Percentiles rank a stretch among this genome's conserved stretches.
These are phyloP conservation scores for Desoria tigrina DNA, from an alignment of 2,888 invertebrate species.

Conservation along the genomic window DNA sequence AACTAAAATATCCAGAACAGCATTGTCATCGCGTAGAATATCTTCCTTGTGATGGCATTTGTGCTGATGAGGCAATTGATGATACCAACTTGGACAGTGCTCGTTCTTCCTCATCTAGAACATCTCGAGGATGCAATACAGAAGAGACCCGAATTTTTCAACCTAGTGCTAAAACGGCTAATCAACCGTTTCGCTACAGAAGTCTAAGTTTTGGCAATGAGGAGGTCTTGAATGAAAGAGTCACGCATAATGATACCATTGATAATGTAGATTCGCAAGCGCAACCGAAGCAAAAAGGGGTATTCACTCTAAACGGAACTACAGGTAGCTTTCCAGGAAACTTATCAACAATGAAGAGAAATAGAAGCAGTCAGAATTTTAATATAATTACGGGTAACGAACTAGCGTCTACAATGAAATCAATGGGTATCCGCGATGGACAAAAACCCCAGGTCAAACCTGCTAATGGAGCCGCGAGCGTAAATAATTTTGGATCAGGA, in stretches of 20 bases:
- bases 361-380: conserved; percentile 5
- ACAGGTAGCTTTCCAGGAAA: neutral
- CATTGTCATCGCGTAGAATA: conserved; percentile 50
- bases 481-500: conserved; percentile 11
- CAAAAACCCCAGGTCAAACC: neutral
- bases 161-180: neutral
- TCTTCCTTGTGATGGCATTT: conserved; percentile 52
- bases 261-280: neutral
- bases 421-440: neutral
- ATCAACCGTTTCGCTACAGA: conserved; percentile 27
- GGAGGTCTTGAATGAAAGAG: conserved; percentile 7
- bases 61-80: conserved; percentile 48
- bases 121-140: conserved; percentile 51
- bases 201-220: conserved; percentile 17
- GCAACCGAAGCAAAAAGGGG: neutral
- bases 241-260: neutral
- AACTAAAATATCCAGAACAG: conserved; percentile 24
- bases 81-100: conserved; percentile 36
- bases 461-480: neutral
- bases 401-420: neutral
- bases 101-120: conserved; percentile 48
- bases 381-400: conserved; percentile 10
- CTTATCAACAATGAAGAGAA: neutral
- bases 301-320: neutral
- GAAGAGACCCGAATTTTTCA: conserved; percentile 50